Percentiles rank a stretch among this genome's conserved stretches.
phyloP scores from a whole-genome alignment of 2,888 invertebrate genomes.

The Mythimna loreyi region DNA sequence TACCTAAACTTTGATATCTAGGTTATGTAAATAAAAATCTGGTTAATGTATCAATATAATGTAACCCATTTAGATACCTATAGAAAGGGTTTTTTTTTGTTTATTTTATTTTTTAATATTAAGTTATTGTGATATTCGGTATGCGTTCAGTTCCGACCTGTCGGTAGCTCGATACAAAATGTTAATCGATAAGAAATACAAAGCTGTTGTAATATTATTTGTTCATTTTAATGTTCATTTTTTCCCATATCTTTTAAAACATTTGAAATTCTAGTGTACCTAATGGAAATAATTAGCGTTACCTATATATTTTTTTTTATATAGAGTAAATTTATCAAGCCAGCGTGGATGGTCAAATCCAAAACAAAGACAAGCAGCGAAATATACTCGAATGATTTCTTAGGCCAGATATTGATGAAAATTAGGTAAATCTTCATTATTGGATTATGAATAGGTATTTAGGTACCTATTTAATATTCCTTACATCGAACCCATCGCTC shows the following conservation, averaged over 20 bases:
- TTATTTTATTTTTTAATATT: conserved; percentile 43
- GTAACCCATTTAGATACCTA: conserved; percentile 24
- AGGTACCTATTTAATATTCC: too few relatives aligned
- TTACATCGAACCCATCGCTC: too few relatives aligned
- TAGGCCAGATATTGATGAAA: too few relatives aligned
- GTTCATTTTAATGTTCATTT: not conserved
- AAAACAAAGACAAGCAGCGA: too few relatives aligned
- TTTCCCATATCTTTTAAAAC: not conserved
- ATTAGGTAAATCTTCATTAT: too few relatives aligned
- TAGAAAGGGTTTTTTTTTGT: conserved; percentile 19
- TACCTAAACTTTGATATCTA: conserved; percentile 2
- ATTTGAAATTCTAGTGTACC: not conserved
- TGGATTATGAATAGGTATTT: too few relatives aligned
- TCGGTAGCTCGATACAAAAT: conserved; percentile 32
- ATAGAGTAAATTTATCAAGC: too few relatives aligned
- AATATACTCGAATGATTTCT: too few relatives aligned
- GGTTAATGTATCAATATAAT: conserved; percentile 35
- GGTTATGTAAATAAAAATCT: conserved; percentile 39
- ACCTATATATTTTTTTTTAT: too few relatives aligned
- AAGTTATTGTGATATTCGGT: conserved; percentile 48
- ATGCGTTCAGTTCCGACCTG: conserved; percentile 22
- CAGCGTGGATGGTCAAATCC: too few relatives aligned
- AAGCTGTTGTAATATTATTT: conserved; percentile 50
- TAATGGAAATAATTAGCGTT: not conserved
- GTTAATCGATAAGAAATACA: conserved; percentile 55